A percentile compares a stretch with the other conserved stretches of the same genome.
These are phyloP conservation scores for Pseudorectes ferrugineus DNA, from an alignment of 2,113 vertebrate genomes.

Conservation along the genomic window DNA sequence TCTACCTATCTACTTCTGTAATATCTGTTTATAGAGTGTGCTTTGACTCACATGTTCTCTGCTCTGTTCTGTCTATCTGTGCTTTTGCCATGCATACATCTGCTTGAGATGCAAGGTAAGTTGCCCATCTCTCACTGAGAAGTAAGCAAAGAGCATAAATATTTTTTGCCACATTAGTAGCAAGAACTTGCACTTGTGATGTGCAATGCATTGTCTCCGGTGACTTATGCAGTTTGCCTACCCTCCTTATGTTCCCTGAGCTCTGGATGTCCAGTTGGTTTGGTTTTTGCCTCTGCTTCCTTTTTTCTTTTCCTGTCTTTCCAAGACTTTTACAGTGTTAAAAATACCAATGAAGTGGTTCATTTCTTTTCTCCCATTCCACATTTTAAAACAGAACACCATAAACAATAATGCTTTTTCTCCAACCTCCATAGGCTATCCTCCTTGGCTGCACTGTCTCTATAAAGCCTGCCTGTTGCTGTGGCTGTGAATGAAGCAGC, in stretches of 20 bases:
- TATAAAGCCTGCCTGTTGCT: neutral
- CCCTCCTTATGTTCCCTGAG: neutral
- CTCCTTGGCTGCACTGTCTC: neutral
- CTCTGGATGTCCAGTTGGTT: neutral
- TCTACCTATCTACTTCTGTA: neutral
- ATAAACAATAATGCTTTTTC: neutral
- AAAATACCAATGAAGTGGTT: neutral
- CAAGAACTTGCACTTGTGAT: neutral
- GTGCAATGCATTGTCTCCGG: neutral
- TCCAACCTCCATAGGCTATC: neutral
- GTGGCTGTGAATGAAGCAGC: neutral
- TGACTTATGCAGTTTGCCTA: neutral
- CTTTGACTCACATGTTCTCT: slow-evolving; percentile 35
- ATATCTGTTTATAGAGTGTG: neutral
- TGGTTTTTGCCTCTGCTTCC: neutral
- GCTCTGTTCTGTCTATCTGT: neutral
- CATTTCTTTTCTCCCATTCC: neutral
- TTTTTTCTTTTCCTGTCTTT: neutral
- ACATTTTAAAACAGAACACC: neutral
- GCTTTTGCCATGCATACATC: neutral
- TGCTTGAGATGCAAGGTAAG: neutral
- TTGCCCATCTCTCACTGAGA: neutral
- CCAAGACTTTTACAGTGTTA: neutral
- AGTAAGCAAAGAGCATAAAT: neutral
- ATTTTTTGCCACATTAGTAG: neutral